phyloP scores from a whole-genome alignment of 2,888 invertebrate genomes.

The Troglohyphantes excavatus region DNA sequence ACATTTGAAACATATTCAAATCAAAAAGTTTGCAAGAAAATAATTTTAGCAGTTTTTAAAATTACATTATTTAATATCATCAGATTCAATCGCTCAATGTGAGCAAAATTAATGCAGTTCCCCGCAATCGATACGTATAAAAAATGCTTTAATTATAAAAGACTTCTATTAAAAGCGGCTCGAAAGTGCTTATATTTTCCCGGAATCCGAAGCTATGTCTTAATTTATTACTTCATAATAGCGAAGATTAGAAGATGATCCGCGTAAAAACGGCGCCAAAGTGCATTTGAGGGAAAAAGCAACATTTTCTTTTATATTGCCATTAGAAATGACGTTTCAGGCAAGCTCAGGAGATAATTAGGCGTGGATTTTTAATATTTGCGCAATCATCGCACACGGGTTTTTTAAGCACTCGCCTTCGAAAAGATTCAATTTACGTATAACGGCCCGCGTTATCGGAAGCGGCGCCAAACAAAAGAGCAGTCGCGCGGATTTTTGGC shows the following conservation, averaged over 20 bases:
- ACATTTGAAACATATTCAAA: too few relatives aligned
- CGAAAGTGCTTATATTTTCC: constrained; percentile 3
- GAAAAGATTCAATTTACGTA: constrained; percentile 70
- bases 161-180: constrained; percentile 16
- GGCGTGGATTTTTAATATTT: constrained; percentile 60
- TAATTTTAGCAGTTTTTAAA: neutral
- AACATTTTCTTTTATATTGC: constrained; percentile 60
- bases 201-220: constrained; percentile 18
- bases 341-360: constrained; percentile 60
- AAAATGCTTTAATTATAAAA: constrained; percentile 48
- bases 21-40: neutral
- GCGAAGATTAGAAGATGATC: constrained; percentile 49
- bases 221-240: constrained; percentile 64
- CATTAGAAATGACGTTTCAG: constrained; percentile 54
- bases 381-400: neutral
- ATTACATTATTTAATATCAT: neutral
- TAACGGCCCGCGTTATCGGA: constrained; percentile 69
- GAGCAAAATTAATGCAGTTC: constrained; percentile 14
- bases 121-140: constrained; percentile 7
- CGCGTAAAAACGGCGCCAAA: constrained; percentile 55
- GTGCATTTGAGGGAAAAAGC: constrained; percentile 58
- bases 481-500: constrained; percentile 51
- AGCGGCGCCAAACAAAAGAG: constrained; percentile 55
- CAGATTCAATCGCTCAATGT: neutral
- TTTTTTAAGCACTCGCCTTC: constrained; percentile 45